Base-by-base conservation (phyloP, 2,888 invertebrate genomes). In the Ochropleura plecta region DNA sequence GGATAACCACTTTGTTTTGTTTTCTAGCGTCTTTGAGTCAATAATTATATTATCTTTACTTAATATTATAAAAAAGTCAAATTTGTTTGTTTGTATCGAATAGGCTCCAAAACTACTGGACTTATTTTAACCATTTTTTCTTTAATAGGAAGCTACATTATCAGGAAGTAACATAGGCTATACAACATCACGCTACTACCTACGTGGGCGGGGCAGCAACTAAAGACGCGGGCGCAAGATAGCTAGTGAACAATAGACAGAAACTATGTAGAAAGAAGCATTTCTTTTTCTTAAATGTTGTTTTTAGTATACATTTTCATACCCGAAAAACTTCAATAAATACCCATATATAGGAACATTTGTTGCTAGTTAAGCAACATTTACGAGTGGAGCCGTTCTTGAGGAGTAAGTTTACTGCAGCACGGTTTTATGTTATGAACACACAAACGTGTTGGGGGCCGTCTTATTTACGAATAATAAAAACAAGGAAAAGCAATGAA, bases 391-490 rank as follows among this genome's bases (percentile, higher is more conserved):
- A 88, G 89, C 88, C 87, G 85, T 83, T 82, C 82, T 91, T 91
- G 90, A 90, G 89, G 89, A 91, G 89, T 84, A 91, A 93, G 89
- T 95, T 95, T 95, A 95, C 93, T 93, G 91, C 93, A 92, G 89
- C 92, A 87, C 90, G 90, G 93, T 94, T 95, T 95, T 94, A 95
- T 95, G 95, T 94, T 95, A 95, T 94, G 94, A 95, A 94, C 94
- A 92, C 89, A 92, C 92, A 92, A 92, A 94, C 92, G 93, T 93
- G 93, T 91, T 86, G 89, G 91, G 91, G 91, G 84, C 92, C 90
- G 92, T 93, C 94, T 95, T 95, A 96, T 95, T 96, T 95, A 94
- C 93, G 96, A 95, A 96, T 96, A 96, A 96, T 96, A 96, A 96
- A 96, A 96, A 95, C 96, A 95, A 94, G 94, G 94, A 94, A 93